Conservation (phyloP, 2,888 invertebrate genomes). For the Microplitis manilae region DNA sequence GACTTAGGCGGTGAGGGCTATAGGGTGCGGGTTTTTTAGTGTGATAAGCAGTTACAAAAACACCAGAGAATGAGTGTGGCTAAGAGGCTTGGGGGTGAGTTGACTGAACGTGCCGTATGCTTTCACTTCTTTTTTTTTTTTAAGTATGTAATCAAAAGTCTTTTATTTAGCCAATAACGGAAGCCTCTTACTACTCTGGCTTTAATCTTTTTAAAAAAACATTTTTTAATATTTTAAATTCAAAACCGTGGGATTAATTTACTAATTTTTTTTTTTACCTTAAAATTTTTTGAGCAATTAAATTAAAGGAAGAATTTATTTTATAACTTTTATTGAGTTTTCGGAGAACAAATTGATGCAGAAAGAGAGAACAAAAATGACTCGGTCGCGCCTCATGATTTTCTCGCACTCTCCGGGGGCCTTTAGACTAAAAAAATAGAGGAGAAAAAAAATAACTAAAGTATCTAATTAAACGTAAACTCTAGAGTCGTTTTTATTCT, state of each 20-base stretch:
- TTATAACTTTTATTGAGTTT: slow-evolving; percentile 5
- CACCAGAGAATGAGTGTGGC: slow-evolving; percentile 33
- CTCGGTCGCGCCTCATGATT: slow-evolving; percentile 64
- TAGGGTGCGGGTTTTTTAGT: slow-evolving; percentile 48
- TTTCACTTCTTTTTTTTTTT: background rate
- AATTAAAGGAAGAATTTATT: background rate
- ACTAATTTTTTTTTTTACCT: background rate
- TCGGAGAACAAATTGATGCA: slow-evolving; percentile 23
- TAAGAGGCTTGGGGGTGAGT: slow-evolving; percentile 25
- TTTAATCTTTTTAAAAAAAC: background rate
- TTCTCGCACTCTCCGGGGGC: slow-evolving; percentile 59
- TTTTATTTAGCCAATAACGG: background rate
- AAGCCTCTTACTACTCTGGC: background rate
- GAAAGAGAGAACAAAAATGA: slow-evolving; percentile 40
- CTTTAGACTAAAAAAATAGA: slow-evolving; percentile 42
- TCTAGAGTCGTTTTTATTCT: slow-evolving; percentile 12
- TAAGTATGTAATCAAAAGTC: slow-evolving; percentile 31
- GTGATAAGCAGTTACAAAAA: slow-evolving; percentile 67
- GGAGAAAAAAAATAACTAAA: slow-evolving; percentile 58
- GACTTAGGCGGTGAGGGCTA: background rate
- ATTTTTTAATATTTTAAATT: background rate
- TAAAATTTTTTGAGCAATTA: background rate
- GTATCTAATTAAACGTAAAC: slow-evolving; percentile 69
- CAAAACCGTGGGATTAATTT: background rate
- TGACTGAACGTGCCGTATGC: slow-evolving; percentile 40